Evolutionary conservation across 2,113 vertebrate species (phyloP).

Genomic region (Thunnus maccoyii): DNA sequence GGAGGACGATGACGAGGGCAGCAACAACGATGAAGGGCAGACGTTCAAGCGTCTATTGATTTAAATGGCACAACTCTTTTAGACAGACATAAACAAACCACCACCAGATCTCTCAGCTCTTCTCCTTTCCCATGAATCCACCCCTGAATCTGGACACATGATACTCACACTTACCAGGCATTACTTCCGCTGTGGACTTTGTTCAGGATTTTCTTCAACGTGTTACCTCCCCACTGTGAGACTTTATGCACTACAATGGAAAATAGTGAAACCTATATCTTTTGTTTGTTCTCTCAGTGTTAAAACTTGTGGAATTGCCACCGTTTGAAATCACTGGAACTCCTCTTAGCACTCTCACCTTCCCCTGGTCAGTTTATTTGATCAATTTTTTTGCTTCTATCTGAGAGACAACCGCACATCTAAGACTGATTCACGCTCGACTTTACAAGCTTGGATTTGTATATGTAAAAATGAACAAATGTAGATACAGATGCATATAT

Average conservation of each 20-base stretch:
- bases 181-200: constrained; percentile 50
- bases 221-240: constrained; percentile 76
- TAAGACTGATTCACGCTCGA: constrained; percentile 45
- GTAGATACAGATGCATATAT: constrained; percentile 80
- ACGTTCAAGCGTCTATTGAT: constrained; percentile 29
- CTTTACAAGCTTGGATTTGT: constrained; percentile 66
- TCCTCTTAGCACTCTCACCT: constrained; percentile 27
- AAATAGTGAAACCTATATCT: constrained; percentile 35
- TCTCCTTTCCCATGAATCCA: constrained; percentile 11
- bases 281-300: constrained; percentile 31
- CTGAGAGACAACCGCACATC: constrained; percentile 50
- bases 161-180: constrained; percentile 6
- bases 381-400: constrained; percentile 24
- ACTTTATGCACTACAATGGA: constrained; percentile 63
- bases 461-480: constrained; percentile 79
- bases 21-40: background rate
- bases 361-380: constrained; percentile 23
- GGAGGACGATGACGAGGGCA: background rate
- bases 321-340: constrained; percentile 36
- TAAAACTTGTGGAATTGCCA: constrained; percentile 31
- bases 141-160: constrained; percentile 19
- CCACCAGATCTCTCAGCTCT: constrained; percentile 54
- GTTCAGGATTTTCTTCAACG: constrained; percentile 63
- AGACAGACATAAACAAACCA: constrained; percentile 32
- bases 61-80: constrained; percentile 71